phyloP scores from a whole-genome alignment of 2,113 vertebrate genomes.

The Ariopsis seemanni region DNA sequence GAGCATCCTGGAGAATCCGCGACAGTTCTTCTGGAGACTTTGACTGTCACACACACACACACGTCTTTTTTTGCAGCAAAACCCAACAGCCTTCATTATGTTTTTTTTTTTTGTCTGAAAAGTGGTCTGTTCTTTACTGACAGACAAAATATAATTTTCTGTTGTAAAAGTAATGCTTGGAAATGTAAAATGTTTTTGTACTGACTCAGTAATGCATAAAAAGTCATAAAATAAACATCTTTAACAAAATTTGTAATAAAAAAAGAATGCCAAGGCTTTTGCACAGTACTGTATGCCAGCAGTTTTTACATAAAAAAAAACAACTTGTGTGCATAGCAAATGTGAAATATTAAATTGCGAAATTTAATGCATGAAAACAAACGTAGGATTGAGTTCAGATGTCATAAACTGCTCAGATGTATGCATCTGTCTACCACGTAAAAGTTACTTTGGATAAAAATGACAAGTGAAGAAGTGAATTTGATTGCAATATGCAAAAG shows the following conservation, averaged over 20 bases:
- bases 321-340: not conserved
- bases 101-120: not conserved
- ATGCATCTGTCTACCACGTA: not conserved
- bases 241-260: not conserved
- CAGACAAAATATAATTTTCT: not conserved
- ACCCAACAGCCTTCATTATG: not conserved
- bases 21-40: not conserved
- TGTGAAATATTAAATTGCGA: not conserved
- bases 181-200: not conserved
- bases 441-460: not conserved
- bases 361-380: not conserved
- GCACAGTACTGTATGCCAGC: not conserved
- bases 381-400: not conserved
- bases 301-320: not conserved
- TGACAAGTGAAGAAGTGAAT: not conserved
- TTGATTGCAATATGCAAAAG: not conserved
- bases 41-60: not conserved
- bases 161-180: not conserved
- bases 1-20: not conserved
- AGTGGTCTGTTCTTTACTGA: not conserved
- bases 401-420: not conserved
- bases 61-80: not conserved
- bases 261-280: not conserved
- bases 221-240: not conserved
- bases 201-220: not conserved